phyloP scores from a whole-genome alignment of 2,113 vertebrate species.

The Chloropsis cyanopogon region DNA sequence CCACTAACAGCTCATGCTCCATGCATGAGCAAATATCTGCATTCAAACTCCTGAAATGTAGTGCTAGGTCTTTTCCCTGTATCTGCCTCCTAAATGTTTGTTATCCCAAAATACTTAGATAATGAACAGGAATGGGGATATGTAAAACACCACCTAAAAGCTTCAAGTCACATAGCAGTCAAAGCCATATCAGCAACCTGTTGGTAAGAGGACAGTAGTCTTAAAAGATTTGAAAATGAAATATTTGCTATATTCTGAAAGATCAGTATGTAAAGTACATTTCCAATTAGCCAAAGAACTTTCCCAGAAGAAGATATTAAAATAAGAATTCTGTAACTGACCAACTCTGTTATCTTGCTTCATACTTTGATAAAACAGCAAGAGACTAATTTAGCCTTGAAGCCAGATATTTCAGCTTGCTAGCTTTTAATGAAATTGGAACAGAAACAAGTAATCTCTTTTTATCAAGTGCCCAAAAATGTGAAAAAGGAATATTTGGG shows the following conservation, averaged over 20 bases:
- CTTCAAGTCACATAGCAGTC: neutral
- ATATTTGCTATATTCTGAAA: slow-evolving; percentile 10
- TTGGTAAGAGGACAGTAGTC: neutral
- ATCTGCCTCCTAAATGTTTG: neutral
- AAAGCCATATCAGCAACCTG: neutral
- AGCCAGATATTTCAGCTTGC: slow-evolving; percentile 10
- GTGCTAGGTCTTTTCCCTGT: neutral
- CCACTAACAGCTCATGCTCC: neutral
- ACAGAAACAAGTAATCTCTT: slow-evolving; percentile 32
- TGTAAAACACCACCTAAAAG: neutral
- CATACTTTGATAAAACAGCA: slow-evolving; percentile 32
- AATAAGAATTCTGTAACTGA: slow-evolving; percentile 30
- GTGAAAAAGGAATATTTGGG: neutral
- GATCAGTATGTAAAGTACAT: neutral
- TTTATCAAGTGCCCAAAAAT: neutral
- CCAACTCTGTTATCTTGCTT: slow-evolving; percentile 12
- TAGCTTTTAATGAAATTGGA: slow-evolving; percentile 29
- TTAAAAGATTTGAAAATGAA: slow-evolving; percentile 5
- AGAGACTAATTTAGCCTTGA: slow-evolving; percentile 41
- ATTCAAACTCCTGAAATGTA: neutral
- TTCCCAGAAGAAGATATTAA: slow-evolving; percentile 34
- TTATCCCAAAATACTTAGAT: neutral
- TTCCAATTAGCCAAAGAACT: slow-evolving; percentile 26
- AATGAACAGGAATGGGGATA: neutral
- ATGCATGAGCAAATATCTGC: neutral